Conservation (phyloP, 2,797 vertebrate genomes). For the Enteromius paludinosus region DNA sequence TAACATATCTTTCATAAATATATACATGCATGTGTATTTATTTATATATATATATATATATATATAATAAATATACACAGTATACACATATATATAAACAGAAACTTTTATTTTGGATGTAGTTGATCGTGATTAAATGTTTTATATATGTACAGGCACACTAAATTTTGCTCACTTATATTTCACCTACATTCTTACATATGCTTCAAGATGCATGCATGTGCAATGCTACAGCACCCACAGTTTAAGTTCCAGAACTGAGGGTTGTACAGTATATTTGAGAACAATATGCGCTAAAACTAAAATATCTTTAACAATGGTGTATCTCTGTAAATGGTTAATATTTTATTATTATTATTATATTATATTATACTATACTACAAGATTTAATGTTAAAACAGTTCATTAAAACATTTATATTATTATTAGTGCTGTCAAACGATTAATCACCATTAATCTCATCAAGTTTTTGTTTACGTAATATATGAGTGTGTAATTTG, state of each 20-base stretch:
- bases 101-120: too few relatives aligned
- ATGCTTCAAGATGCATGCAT: conserved; percentile 11
- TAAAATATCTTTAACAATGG: not conserved
- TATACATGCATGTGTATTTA: too few relatives aligned
- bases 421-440: not conserved
- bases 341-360: not conserved
- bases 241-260: not conserved
- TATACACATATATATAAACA: too few relatives aligned
- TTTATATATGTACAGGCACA: conserved; percentile 6
- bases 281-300: not conserved
- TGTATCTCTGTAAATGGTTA: not conserved
- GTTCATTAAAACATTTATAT: not conserved
- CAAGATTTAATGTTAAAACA: not conserved
- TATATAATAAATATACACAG: too few relatives aligned
- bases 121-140: too few relatives aligned
- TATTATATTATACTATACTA: not conserved
- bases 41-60: too few relatives aligned
- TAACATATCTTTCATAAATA: too few relatives aligned
- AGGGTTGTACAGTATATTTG: not conserved
- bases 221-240: conserved; percentile 37
- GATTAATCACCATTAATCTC: too few relatives aligned
- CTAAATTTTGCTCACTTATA: not conserved
- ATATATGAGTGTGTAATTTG: too few relatives aligned
- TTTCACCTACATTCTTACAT: not conserved
- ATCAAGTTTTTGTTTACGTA: too few relatives aligned